phyloP scores from a whole-genome alignment of 2,113 vertebrate species.

The Oenanthe melanoleuca region DNA sequence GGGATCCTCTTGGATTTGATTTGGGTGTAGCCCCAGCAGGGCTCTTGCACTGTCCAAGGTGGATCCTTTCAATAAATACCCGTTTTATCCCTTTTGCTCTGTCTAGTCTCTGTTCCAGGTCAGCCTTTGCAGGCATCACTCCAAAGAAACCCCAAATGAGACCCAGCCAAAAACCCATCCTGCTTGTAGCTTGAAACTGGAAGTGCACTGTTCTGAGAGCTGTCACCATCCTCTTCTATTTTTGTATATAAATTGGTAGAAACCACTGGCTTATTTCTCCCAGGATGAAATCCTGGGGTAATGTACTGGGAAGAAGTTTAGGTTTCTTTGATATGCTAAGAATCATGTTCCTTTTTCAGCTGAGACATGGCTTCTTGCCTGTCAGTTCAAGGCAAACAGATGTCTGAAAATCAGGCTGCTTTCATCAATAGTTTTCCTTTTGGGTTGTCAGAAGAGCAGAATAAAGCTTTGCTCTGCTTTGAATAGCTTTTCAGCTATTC shows the following conservation, averaged over 20 bases:
- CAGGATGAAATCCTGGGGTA: background rate
- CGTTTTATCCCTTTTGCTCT: too few relatives aligned
- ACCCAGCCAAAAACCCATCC: background rate
- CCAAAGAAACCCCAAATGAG: background rate
- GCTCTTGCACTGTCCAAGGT: too few relatives aligned
- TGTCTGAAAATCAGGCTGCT: background rate
- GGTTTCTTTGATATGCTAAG: background rate
- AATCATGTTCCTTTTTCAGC: background rate
- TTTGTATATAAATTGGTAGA: background rate
- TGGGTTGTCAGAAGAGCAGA: background rate
- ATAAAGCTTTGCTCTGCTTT: background rate
- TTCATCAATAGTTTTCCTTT: background rate
- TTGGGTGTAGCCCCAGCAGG: too few relatives aligned
- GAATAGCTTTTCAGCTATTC: background rate
- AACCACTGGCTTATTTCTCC: background rate
- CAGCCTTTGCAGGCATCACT: too few relatives aligned
- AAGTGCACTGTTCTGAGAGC: background rate
- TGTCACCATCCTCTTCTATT: background rate
- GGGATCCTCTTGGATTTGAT: too few relatives aligned
- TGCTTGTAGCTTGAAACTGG: background rate
- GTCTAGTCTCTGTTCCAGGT: too few relatives aligned
- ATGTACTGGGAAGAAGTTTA: background rate
- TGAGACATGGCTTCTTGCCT: background rate
- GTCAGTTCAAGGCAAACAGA: conserved; percentile 21
- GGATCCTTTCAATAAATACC: too few relatives aligned